Percentiles rank a stretch among this genome's conserved stretches.
phyloP scores from a whole-genome alignment of 2,113 vertebrate species.

The Nibea coibor region DNA sequence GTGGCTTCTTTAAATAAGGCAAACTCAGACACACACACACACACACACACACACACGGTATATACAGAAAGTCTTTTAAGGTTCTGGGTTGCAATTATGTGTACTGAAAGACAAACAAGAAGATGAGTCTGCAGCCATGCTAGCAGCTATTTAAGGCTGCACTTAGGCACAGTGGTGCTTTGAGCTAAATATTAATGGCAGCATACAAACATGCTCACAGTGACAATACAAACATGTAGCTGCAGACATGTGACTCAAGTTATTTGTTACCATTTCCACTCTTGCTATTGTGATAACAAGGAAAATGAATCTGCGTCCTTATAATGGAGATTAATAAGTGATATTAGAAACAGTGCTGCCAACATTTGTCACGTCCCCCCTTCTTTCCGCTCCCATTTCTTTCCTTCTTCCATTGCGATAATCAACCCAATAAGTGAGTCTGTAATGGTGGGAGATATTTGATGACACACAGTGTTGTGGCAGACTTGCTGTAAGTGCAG shows the following conservation, averaged over 20 bases:
- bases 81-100: neutral
- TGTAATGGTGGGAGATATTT: neutral
- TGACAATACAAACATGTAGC: neutral
- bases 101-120: neutral
- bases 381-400: neutral
- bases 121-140: neutral
- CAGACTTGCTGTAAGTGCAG: slow-evolving; percentile 32
- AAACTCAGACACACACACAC: neutral
- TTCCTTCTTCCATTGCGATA: neutral
- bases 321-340: slow-evolving; percentile 28
- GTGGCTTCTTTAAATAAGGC: neutral
- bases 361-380: neutral
- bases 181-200: neutral
- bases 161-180: neutral
- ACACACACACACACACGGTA: neutral
- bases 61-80: neutral
- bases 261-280: no score
- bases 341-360: slow-evolving; percentile 1
- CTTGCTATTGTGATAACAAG: slow-evolving; percentile 17
- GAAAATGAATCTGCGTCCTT: slow-evolving; percentile 6
- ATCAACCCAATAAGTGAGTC: slow-evolving; percentile 11
- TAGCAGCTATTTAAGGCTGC: neutral
- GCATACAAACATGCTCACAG: neutral
- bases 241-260: no score
- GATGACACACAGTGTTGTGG: slow-evolving; percentile 27